Percentiles rank a stretch among this genome's conserved stretches.
Evolutionary conservation across 1,140 invertebrate species (phyloP).

Genomic region (Dreissena rostriformis): DNA sequence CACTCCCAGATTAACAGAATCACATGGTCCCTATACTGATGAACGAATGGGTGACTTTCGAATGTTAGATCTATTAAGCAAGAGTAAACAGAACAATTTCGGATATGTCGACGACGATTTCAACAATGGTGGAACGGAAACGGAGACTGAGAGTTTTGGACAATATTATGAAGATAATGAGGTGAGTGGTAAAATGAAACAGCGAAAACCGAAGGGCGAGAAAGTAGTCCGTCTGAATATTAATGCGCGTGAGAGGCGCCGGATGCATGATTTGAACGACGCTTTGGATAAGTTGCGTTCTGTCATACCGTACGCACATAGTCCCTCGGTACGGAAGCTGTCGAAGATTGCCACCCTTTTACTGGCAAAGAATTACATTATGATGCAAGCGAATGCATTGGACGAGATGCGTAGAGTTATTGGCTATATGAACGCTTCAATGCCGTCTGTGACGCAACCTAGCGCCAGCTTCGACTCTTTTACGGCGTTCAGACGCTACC

Average conservation of each 20-base stretch:
- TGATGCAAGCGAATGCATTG: slow-evolving; percentile 92
- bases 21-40: too few relatives aligned
- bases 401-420: slow-evolving; percentile 80
- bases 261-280: slow-evolving; percentile 82
- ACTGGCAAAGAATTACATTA: slow-evolving; percentile 99
- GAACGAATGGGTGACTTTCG: slow-evolving; percentile 13
- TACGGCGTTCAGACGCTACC: not conserved
- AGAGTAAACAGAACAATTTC: slow-evolving; percentile 33
- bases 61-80: slow-evolving; percentile 46
- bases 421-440: not conserved
- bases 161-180: slow-evolving; percentile 59
- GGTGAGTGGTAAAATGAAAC: slow-evolving; percentile 44
- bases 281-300: slow-evolving; percentile 80
- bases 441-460: not conserved
- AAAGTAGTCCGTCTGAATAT: slow-evolving; percentile 74
- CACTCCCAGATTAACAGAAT: too few relatives aligned
- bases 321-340: slow-evolving; percentile 97
- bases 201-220: slow-evolving; percentile 58
- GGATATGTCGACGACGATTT: slow-evolving; percentile 41
- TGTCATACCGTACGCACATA: slow-evolving; percentile 88
- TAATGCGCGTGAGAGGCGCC: slow-evolving; percentile 80
- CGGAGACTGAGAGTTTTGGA: slow-evolving; percentile 25
- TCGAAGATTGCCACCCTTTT: slow-evolving; percentile 99
- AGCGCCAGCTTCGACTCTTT: not conserved
- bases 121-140: not conserved